Base-by-base conservation (phyloP, 2,888 invertebrate species). In the Callyntrura sp. region DNA sequence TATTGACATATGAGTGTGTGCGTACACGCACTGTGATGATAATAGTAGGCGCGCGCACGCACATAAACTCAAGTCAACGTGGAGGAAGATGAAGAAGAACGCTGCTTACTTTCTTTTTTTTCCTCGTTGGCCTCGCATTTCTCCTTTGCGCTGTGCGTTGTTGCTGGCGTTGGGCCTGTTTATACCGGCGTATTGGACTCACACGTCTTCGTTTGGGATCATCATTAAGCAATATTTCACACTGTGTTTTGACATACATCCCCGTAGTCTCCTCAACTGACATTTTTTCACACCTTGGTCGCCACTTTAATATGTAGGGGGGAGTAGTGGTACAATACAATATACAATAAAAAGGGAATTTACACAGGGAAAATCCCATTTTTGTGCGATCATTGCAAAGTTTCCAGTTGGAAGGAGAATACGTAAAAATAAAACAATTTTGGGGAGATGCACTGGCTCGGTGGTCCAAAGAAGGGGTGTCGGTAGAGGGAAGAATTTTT, bases 201-300 rank as follows among this genome's bases (percentile, higher is more conserved):
- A 82, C 73, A 68, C 73, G 48, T 88, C 82, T 65, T 48, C 78
- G 88, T 85, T 91, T 90, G 91, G 90, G 89, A 93, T 92, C 90
- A 92, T 92, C 92, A 91, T 92, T 92, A 91, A 90, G 91, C 91
- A 86, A 92, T 93, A 93, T 90, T 92, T 93, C 91, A 92, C 92
- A 90, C 92, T 89, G 85, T 93, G 92, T 92, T 93, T 91, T 92
- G 93, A 93, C 93, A 92, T 79, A 90, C 86, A 90, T 91, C 83
- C 78, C 3, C 23, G 6, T 35, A 78, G 78, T n/a, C 70, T 70
- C 65, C 65, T 35, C 20, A 12, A 45, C 20, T 43, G 8, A 17
- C 9, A 35, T 62, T 70, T 20, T 70, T 70, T 70, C 70, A 70
- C 70, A 70, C 45, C 45, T 70, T 35, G 6, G 35, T 35, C 35